Evolutionary conservation across 2,888 invertebrate species (phyloP), one percentile per base, ranked within the genome.

Genomic region (Mythimna albipuncta): DNA sequence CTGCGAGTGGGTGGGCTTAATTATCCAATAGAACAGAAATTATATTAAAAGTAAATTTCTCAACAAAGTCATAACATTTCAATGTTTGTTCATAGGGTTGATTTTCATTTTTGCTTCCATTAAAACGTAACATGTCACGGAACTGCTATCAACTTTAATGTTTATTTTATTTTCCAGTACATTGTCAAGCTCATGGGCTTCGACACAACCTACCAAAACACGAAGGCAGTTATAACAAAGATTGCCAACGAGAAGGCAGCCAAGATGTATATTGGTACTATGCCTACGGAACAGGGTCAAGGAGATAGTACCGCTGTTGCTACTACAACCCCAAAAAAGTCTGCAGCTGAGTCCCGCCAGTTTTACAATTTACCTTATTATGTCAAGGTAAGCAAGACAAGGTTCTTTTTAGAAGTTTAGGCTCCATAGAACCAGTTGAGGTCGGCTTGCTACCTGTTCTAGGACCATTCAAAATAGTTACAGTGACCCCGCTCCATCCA

Each of bases 331-430:
- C 61, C 41, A 0, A 67, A 69, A 0, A 67, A 69, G 6, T 10
- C 57, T 52, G 10, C 64, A 0, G 71, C 66, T 35, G 59, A 63
- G 16, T 61, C 47, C 13, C 63, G 44, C n/a, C 57, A 61, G 73
- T 54, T 50, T 6, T 72, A n/a, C 71, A 78, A 71, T 62, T 72
- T 86, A 44, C 88, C 88, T 0, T 89, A 89, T 71, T 90, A 83
- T 69, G 91, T 89, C 0, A 92, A 92, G 91, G 92, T 92, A 86
- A 71, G 47, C 41, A 35, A 59, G 6, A 16, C 9, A 32, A 10
- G 6, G n/a, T 21, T 6, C 6, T 13, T 32, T 57, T 32, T 16
- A 55, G 26, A 11, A 11, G 21, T 5, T 21, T 11, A 54, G 9
- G 9, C 9, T 38, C 38, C 9, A 5, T 38, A 38, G 38, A 38